Percentiles rank a stretch among this genome's conserved stretches.
These are phyloP conservation scores for Hypotaenidia okinawae DNA, from an alignment of 2,797 vertebrate genomes.

Conservation along the genomic window DNA sequence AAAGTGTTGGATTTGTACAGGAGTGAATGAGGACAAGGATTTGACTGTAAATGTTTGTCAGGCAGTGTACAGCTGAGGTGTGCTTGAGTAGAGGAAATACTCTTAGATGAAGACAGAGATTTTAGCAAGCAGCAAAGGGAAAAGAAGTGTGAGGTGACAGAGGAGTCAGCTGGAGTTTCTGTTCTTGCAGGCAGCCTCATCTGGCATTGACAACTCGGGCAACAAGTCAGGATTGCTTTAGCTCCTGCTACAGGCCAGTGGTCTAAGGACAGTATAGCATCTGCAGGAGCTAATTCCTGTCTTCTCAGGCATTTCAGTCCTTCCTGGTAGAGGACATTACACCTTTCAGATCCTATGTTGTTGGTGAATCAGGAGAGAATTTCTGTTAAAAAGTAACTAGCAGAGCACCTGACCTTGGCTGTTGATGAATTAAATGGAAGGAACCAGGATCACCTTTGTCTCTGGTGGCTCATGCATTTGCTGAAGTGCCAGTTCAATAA, in stretches of 20 bases:
- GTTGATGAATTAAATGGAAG: background rate
- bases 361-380: background rate
- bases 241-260: background rate
- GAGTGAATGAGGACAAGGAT: background rate
- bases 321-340: background rate
- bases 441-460: background rate
- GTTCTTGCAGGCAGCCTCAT: background rate
- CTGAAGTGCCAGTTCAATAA: constrained; percentile 15
- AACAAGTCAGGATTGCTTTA: background rate
- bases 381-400: background rate
- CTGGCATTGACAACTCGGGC: background rate
- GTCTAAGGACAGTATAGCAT: background rate
- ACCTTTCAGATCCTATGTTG: background rate
- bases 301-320: background rate
- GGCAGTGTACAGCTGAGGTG: background rate
- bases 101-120: background rate
- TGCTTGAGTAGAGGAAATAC: background rate
- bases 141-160: background rate
- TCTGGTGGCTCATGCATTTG: background rate
- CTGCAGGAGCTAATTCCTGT: background rate
- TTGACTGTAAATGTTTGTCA: background rate
- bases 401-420: constrained; percentile 20
- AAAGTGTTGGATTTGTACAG: background rate
- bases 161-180: background rate
- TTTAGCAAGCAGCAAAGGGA: background rate